Evolutionary conservation across 2,113 vertebrate genomes (phyloP).

Genomic region (Chaetura pelagica): DNA sequence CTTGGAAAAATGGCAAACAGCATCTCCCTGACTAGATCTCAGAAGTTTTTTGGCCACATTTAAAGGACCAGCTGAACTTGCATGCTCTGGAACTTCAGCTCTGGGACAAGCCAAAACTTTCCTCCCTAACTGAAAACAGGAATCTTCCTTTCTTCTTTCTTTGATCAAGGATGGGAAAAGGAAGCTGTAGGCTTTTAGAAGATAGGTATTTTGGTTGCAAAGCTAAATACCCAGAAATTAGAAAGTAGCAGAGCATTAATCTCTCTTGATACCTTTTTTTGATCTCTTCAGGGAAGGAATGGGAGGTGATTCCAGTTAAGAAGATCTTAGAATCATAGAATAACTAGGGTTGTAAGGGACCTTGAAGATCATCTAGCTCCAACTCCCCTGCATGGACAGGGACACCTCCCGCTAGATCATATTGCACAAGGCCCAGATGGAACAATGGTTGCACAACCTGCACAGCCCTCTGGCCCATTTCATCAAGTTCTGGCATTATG

Average conservation of each 20-base stretch:
- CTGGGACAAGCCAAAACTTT: background rate
- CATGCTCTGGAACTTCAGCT: background rate
- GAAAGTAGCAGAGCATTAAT: background rate
- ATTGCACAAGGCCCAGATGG: no score
- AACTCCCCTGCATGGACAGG: no score
- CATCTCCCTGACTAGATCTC: background rate
- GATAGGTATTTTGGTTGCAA: background rate
- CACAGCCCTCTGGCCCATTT: background rate
- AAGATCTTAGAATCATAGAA: no score
- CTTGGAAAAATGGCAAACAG: background rate
- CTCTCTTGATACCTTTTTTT: background rate
- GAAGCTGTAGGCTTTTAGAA: background rate
- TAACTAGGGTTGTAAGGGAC: no score
- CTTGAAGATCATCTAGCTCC: no score
- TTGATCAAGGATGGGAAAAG: background rate
- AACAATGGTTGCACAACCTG: background rate
- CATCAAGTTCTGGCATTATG: background rate
- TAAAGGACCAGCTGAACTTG: background rate
- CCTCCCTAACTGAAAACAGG: background rate
- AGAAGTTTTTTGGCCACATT: background rate
- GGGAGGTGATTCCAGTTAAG: background rate
- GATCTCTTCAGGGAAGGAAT: background rate
- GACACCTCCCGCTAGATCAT: no score
- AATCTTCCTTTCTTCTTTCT: background rate
- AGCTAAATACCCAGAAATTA: background rate